These are phyloP conservation scores for Limulus polyphemus DNA, from an alignment of 2,888 invertebrate genomes.

Conservation along the genomic window DNA sequence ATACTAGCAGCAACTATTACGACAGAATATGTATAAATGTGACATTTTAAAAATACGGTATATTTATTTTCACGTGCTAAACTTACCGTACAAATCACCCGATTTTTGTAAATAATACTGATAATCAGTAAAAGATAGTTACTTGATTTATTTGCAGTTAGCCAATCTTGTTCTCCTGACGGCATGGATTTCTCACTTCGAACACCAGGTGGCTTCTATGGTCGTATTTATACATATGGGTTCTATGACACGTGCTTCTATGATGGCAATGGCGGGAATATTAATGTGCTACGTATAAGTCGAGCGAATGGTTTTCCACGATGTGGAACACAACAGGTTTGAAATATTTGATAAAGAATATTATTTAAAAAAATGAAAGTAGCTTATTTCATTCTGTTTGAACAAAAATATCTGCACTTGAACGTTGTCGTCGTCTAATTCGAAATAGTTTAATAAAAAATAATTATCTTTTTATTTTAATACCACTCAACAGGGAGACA, in stretches of 20 bases:
- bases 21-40: no score
- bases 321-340: slow-evolving; percentile 74
- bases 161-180: slow-evolving; percentile 81
- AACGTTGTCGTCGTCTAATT: no score
- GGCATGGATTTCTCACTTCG: slow-evolving; percentile 85
- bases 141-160: slow-evolving; percentile 46
- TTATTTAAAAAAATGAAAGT: no score
- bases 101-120: not conserved
- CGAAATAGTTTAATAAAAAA: no score
- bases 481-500: no score
- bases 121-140: not conserved
- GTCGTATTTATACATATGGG: slow-evolving; percentile 80
- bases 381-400: no score
- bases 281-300: slow-evolving; percentile 68
- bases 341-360: slow-evolving; percentile 11
- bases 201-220: slow-evolving; percentile 76
- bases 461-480: no score
- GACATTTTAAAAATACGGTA: not conserved
- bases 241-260: slow-evolving; percentile 83
- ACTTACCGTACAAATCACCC: not conserved
- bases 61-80: not conserved
- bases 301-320: slow-evolving; percentile 80
- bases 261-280: slow-evolving; percentile 73
- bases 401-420: no score
- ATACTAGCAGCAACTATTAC: no score